These are phyloP conservation scores for Fabriciana adippe DNA, from an alignment of 2,888 invertebrate genomes.

Conservation along the genomic window DNA sequence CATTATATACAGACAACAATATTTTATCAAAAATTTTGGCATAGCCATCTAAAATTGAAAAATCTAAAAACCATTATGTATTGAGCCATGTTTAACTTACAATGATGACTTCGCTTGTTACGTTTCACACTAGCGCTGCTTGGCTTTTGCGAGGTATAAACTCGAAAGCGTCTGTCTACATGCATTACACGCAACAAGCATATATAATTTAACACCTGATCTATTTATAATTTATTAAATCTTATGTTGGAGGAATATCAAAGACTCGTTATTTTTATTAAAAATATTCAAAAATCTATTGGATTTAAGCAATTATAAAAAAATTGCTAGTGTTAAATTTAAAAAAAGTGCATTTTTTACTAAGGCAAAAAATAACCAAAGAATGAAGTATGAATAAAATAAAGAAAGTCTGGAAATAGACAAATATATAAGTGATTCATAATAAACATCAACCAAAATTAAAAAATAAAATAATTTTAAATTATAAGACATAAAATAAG, in stretches of 20 bases:
- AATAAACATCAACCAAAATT: background rate
- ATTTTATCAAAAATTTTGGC: background rate
- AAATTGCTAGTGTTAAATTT: no score
- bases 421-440: background rate
- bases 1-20: background rate
- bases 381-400: no score
- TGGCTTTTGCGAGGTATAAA: conserved; percentile 32
- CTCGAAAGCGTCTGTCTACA: conserved; percentile 46
- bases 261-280: no score
- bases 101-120: conserved; percentile 19
- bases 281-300: no score
- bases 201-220: background rate
- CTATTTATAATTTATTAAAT: no score
- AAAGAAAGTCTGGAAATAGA: background rate
- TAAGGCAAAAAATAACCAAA: no score
- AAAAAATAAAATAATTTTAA: no score
- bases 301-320: no score
- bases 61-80: background rate
- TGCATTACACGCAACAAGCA: conserved; percentile 34
- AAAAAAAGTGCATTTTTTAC: no score
- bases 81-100: conserved; percentile 34
- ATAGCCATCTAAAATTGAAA: background rate
- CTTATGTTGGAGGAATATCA: no score
- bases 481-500: no score
- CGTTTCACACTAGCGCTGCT: conserved; percentile 7